Evolutionary conservation across 2,888 invertebrate species (phyloP), one percentile per base, ranked within the genome.

Genomic region (Tanypteryx hageni): DNA sequence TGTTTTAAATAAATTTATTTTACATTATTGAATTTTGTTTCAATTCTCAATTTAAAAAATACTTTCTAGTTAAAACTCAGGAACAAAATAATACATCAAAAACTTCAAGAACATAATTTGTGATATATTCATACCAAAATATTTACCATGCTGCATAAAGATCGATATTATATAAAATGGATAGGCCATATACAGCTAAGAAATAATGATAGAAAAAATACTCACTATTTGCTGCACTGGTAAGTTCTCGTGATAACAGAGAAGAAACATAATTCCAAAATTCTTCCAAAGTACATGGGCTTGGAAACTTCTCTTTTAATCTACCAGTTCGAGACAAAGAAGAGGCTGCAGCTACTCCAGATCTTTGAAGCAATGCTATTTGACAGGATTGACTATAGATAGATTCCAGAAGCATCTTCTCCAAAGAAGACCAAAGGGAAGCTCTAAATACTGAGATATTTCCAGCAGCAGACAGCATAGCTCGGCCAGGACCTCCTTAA

Each of bases 391-490:
- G 89, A 44, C 44, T 82, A 82, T 92, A 91, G 0, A 93, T 76
- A 61, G 22, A 92, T 16, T 56, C 27, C 27, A 92, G n/a, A 94
- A 98, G 97, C 13, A 98, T 95, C 95, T 97, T 97, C 94, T 99
- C 98, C 94, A 99, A 96, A 94, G 98, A 98, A 93, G 97, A 97
- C 99, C 99, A 99, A 9, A 99, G 96, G 94, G 97, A 96, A 81
- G 96, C 96, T 93, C 97, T 95, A 94, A 97, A 96, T 92, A 96
- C 95, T 57, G 96, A 95, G 13, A 96, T 95, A 93, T 96, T 96
- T 13, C 96, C 96, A 81, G 96, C 95, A 0, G 96, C 95, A 11
- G 96, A 96, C 94, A 96, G 95, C 64, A 96, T 95, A 0, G 96
- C 96, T 94, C 96, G 95, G 8, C 97, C 97, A 3, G 96, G 96